These are phyloP conservation scores for Tetraneura akinire DNA, from an alignment of 1,140 invertebrate species.

Conservation along the genomic window DNA sequence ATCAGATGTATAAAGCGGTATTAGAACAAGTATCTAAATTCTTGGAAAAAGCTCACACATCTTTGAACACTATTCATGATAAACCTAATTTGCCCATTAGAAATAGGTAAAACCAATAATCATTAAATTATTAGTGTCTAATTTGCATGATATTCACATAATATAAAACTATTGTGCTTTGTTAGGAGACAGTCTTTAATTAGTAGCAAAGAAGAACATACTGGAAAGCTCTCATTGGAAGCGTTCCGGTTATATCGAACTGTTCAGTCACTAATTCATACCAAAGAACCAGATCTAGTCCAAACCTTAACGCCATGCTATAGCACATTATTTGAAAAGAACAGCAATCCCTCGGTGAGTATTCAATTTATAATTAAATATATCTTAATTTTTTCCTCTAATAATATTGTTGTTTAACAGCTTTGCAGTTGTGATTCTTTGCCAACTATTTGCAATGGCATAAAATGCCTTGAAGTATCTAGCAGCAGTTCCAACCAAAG, in stretches of 20 bases:
- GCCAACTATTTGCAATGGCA: conserved; percentile 51
- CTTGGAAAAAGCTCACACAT: conserved; percentile 71
- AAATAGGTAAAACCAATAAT: conserved; percentile 4
- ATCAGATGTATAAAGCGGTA: conserved; percentile 76
- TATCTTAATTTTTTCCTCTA: neutral
- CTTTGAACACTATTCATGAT: conserved; percentile 63
- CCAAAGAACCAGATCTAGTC: conserved; percentile 67
- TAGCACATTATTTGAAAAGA: conserved; percentile 52
- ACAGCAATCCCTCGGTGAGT: conserved; percentile 21
- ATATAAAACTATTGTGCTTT: neutral
- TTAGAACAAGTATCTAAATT: conserved; percentile 77
- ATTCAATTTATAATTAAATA: neutral
- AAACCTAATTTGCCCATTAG: conserved; percentile 53
- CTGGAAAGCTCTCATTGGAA: conserved; percentile 69
- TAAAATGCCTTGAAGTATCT: conserved; percentile 53
- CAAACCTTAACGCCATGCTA: conserved; percentile 57
- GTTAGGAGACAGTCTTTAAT: conserved; percentile 57
- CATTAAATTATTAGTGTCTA: neutral
- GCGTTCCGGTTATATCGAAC: conserved; percentile 69
- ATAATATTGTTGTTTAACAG: conserved; percentile 46
- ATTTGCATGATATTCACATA: too few species aligned
- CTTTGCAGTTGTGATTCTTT: conserved; percentile 56
- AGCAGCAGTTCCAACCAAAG: conserved; percentile 35
- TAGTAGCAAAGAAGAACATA: conserved; percentile 60
- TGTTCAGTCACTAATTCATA: conserved; percentile 67